Base-by-base conservation (phyloP, 2,888 invertebrate species). In the Nebria brevicollis region DNA sequence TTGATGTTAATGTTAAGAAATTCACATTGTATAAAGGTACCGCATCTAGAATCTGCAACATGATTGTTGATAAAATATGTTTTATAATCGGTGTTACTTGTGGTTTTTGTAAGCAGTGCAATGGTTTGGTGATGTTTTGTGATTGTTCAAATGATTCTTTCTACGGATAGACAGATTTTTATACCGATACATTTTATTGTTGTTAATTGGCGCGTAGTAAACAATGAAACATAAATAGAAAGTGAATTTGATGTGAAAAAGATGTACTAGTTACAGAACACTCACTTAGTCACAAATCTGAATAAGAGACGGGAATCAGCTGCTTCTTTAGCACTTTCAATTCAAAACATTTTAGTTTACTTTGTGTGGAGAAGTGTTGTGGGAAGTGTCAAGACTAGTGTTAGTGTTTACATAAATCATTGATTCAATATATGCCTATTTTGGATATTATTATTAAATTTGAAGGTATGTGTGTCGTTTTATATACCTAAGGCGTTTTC, bases 221-320 rank as follows among this genome's bases (percentile, higher is more conserved):
- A 54, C 54, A 54, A 54, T 54, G 54, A 54, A 54, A 54, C 54
- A 54, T 54, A 54, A 54, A 54, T 54, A 54, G 54, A 54, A 54
- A 54, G 54, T 54, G 54, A 54, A 54, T 54, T 54, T 54, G 4
- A 54, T 54, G 54, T 54, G 54, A 54, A 54, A 54, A 54, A 54
- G 54, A 54, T 54, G 54, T 54, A 54, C 54, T 54, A 54, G 54
- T 54, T 54, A 54, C 54, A 54, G 13, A 54, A 2, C 13, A 54
- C 54, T 54, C 34, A 34, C 13, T 54, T 54, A 54, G 8, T 54
- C 54, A 54, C 54, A 54, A 20, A 54, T 54, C 54, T 54, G 54
- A 54, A 13, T 11, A 54, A 54, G 54, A 54, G 54, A 54, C 54
- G 13, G 54, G 54, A 54, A 54, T 54, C 54, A 13, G 7, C 34